Conservation (phyloP, 2,113 vertebrate genomes). For the Saccopteryx leptura region DNA sequence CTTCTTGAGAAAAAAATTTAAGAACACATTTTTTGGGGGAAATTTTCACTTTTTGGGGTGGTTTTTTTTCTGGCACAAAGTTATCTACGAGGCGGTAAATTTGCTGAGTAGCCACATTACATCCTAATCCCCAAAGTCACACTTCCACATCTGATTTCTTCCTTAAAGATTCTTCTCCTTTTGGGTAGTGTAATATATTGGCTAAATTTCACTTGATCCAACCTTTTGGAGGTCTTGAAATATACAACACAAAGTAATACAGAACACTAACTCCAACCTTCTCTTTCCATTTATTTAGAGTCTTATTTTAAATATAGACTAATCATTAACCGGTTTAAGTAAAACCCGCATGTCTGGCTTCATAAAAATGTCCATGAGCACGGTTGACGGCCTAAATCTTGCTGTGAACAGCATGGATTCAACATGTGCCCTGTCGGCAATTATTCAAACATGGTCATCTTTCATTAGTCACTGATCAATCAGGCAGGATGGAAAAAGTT, state of each 20-base stretch:
- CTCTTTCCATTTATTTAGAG: not conserved
- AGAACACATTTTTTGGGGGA: not conserved
- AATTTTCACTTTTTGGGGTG: not conserved
- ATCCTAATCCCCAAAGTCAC: not conserved
- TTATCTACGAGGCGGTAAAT: not conserved
- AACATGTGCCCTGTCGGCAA: not conserved
- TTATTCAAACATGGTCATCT: not conserved
- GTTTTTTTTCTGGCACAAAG: not conserved
- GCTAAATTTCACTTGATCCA: not conserved
- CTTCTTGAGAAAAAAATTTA: not conserved
- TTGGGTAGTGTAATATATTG: not conserved
- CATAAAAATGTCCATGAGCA: rapidly evolving
- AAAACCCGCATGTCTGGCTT: not conserved
- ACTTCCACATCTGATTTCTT: not conserved
- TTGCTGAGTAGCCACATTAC: not conserved
- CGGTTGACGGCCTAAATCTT: not conserved
- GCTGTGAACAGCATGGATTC: not conserved
- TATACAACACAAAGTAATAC: not conserved
- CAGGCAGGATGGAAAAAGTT: not conserved
- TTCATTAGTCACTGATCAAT: conserved; percentile 25
- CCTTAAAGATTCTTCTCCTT: not conserved
- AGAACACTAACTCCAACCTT: not conserved
- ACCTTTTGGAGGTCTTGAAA: not conserved
- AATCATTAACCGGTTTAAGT: not conserved
- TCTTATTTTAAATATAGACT: not conserved